Conservation (phyloP, 2,888 invertebrate species). For the Cephus pulcher region DNA sequence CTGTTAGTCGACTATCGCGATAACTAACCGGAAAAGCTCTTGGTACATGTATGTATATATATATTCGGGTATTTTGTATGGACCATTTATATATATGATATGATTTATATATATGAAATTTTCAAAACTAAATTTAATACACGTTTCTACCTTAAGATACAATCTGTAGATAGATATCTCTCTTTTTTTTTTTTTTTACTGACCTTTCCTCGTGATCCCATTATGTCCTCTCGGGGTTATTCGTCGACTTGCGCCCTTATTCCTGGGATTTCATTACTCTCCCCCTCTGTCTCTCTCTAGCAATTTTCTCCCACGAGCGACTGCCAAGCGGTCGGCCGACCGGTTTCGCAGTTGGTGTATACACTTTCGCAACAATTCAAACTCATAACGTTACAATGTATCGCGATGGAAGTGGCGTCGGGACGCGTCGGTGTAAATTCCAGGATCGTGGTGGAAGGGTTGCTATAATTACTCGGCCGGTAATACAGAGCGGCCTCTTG, state of each 20-base stretch:
- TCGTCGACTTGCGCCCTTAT: no score
- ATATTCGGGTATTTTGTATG: no score
- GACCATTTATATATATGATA: no score
- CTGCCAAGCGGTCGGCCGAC: constrained; percentile 27
- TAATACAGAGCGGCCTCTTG: constrained; percentile 58
- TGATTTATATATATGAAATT: no score
- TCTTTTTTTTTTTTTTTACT: no score
- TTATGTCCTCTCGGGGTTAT: no score
- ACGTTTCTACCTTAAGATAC: no score
- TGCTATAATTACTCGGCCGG: constrained; percentile 60
- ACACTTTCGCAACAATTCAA: constrained; percentile 43
- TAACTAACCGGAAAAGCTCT: constrained; percentile 54
- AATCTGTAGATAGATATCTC: no score
- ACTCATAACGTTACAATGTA: constrained; percentile 50
- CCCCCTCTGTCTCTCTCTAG: constrained; percentile 14
- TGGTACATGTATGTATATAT: no score
- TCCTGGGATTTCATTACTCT: neutral
- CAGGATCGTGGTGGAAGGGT: constrained; percentile 31
- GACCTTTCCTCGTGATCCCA: no score
- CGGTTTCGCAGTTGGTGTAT: neutral
- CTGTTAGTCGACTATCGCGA: constrained; percentile 54
- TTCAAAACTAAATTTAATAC: no score
- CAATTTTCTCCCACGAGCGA: constrained; percentile 25
- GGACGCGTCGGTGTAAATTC: constrained; percentile 28
- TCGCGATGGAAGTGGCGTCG: constrained; percentile 31